phyloP scores from a whole-genome alignment of 2,888 invertebrate species.

The Stenichneumon culpator region DNA sequence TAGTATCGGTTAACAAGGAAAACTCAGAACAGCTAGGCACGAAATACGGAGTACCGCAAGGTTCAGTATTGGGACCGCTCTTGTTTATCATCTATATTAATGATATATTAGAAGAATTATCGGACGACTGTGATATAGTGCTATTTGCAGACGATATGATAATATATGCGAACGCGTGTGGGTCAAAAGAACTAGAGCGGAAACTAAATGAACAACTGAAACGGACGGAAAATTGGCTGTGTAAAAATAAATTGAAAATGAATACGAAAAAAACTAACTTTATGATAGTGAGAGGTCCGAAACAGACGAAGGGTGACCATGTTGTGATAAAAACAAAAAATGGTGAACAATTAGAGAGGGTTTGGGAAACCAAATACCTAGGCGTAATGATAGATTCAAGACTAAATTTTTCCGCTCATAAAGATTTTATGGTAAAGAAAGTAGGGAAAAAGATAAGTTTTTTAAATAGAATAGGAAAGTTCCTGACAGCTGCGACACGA shows the following conservation, averaged over 20 bases:
- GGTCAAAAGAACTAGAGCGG: constrained; percentile 3
- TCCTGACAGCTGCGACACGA: neutral
- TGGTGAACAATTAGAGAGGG: neutral
- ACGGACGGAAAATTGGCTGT: neutral
- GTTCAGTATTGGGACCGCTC: constrained; percentile 48
- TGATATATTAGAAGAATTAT: constrained; percentile 34
- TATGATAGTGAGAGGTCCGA: constrained; percentile 20
- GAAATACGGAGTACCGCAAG: constrained; percentile 40
- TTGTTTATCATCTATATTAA: constrained; percentile 50
- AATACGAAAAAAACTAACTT: constrained; percentile 32
- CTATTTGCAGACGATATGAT: constrained; percentile 18
- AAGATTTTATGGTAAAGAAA: constrained; percentile 1
- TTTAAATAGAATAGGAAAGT: neutral
- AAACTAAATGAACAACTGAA: neutral
- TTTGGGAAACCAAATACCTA: neutral
- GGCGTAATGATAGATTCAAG: constrained; percentile 20
- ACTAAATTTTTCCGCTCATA: neutral
- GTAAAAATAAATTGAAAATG: constrained; percentile 27
- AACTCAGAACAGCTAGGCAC: neutral
- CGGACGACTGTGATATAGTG: constrained; percentile 24
- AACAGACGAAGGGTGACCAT: constrained; percentile 8
- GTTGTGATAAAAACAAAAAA: neutral
- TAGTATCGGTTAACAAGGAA: constrained; percentile 17
- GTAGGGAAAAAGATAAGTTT: too few relatives aligned
- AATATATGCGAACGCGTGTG: neutral